Base-by-base conservation (phyloP, 2,113 vertebrate genomes). In the Antidorcas marsupialis region DNA sequence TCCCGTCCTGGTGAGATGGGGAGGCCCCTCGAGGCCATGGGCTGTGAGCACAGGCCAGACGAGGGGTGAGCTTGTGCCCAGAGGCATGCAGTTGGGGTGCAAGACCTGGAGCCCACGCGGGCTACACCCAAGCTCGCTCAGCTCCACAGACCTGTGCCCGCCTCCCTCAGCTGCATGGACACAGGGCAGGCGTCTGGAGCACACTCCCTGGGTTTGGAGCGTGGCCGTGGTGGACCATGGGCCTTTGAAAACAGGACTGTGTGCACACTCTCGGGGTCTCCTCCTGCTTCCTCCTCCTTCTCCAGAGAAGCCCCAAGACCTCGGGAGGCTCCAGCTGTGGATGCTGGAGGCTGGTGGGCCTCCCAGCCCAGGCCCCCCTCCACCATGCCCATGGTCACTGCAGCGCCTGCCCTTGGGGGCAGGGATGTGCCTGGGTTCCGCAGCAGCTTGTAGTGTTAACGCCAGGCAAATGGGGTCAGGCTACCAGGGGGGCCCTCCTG, bases 401-500 rank as follows among this genome's bases (percentile, higher is more conserved):
- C 60, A 94, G 52, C 0, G 16, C 25, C 33, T 74, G 43, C 17
- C 33, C 57, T 57, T 5, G 25, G 62, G 43, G 39, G 39, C 57
- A 6, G 7, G 53, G 53, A 7, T 78, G 88, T 64, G 45, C 39
- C 45, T 13, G 47, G 33, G 81, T 67, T 86, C 62, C 19, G 15
- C n/a, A 93, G 78, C 43, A 78, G 76, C 52, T 90, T 94, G 47
- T 81, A 74, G 83, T 25, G 96, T 81, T 87, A 62, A 97, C 8
- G 11, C 87, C 3, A 0, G 81, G 74, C 2, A 2, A 62, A 88
- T 27, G 15, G 53, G 6, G 19, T 13, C 47, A 89, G n/a, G n/a
- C 76, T 71, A 12, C 2, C 2, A 83, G 19, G 33, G 36, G 33
- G 39, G 27, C 59, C 33, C 60, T 55, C 12, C 23, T 6, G 1